Percentiles rank a stretch among this genome's conserved stretches.
Evolutionary conservation across 2,888 invertebrate genomes (phyloP).

Genomic region (Alviniconcha strummeri): DNA sequence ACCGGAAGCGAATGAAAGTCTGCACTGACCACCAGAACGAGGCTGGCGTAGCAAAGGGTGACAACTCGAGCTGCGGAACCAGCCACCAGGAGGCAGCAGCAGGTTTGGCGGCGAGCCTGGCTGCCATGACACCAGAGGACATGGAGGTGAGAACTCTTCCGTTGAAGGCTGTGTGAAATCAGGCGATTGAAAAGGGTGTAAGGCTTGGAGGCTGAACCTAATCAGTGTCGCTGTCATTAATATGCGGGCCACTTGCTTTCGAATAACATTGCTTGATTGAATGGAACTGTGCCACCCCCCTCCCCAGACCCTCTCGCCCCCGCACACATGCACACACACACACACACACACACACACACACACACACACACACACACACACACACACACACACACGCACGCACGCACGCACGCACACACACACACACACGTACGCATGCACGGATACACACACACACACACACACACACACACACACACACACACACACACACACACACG

Average conservation of each 20-base stretch:
- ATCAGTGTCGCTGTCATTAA: too few relatives aligned
- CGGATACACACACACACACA: neutral
- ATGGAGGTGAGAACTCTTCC: conserved; percentile 16
- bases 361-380: neutral
- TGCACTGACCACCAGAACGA: conserved; percentile 6
- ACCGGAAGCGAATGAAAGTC: conserved; percentile 23
- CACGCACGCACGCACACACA: neutral
- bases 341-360: neutral
- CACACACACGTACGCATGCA: neutral
- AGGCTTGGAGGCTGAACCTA: too few relatives aligned
- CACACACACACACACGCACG: neutral
- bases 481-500: conserved; percentile 2
- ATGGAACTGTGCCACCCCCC: neutral
- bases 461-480: neutral
- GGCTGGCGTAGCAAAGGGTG: conserved; percentile 25
- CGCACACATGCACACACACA: neutral
- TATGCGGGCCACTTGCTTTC: too few relatives aligned
- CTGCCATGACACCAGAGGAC: conserved; percentile 32
- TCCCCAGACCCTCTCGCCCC: neutral
- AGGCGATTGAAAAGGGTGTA: too few relatives aligned
- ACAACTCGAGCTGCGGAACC: conserved; percentile 23
- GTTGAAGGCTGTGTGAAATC: too few relatives aligned
- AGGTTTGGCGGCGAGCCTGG: neutral
- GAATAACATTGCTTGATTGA: neutral
- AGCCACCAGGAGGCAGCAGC: neutral